Conservation (phyloP, 2,888 invertebrate genomes). For the Watsonalla cultraria region DNA sequence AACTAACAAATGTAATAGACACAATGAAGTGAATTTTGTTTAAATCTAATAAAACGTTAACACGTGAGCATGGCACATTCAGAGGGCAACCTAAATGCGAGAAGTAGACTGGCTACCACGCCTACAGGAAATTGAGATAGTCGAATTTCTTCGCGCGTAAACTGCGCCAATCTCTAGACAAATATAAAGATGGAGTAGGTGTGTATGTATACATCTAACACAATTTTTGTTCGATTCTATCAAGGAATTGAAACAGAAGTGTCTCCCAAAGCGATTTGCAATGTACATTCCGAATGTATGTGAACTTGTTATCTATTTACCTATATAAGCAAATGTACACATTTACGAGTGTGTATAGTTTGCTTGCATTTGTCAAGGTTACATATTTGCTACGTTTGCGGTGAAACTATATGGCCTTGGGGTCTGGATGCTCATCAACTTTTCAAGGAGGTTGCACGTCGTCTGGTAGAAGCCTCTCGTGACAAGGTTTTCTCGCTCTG, state of each 20-base stretch:
- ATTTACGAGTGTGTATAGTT: neutral
- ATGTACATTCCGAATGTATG: slow-evolving; percentile 9
- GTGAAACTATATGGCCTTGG: no score
- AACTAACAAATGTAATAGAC: no score
- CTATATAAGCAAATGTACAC: neutral
- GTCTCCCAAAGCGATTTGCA: slow-evolving; percentile 43
- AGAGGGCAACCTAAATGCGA: neutral
- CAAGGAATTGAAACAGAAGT: slow-evolving; percentile 68
- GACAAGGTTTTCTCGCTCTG: no score
- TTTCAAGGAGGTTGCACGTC: no score
- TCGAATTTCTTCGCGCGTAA: neutral
- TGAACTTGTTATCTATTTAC: neutral
- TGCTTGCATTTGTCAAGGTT: neutral
- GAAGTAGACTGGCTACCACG: neutral
- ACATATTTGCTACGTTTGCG: no score
- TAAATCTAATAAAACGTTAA: neutral
- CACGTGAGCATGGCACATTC: neutral
- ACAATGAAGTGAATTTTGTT: no score
- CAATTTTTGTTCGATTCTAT: slow-evolving; percentile 57
- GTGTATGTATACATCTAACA: slow-evolving; percentile 35
- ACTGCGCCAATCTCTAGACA: neutral
- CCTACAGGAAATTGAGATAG: neutral
- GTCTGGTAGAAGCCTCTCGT: no score
- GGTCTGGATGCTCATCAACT: no score
- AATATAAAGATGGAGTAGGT: slow-evolving; percentile 2